Conservation (phyloP, 2,797 vertebrate genomes). For the Rallus crepitans region DNA sequence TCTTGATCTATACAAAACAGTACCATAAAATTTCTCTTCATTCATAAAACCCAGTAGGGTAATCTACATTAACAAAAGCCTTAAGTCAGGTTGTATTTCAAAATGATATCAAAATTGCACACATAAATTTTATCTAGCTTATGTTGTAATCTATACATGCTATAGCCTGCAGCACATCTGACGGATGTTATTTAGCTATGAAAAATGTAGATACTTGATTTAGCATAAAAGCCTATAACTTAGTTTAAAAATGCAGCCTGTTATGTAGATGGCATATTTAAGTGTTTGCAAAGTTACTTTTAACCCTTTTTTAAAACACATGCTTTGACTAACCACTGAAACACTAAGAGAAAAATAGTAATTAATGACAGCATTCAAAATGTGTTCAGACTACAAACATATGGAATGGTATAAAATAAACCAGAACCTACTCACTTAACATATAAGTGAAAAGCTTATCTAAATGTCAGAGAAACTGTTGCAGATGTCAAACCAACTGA, state of each 20-base stretch:
- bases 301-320: neutral
- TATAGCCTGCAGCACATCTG: neutral
- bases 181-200: neutral
- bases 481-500: conserved; percentile 9
- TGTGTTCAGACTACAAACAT: neutral
- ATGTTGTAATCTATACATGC: neutral
- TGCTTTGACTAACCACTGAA: neutral
- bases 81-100: neutral
- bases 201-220: neutral
- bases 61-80: neutral
- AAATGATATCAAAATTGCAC: neutral
- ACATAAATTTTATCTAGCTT: neutral
- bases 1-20: neutral
- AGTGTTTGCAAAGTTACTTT: neutral
- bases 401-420: conserved; percentile 5
- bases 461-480: conserved; percentile 10
- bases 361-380: neutral
- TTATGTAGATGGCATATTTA: rapidly evolving
- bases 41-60: neutral
- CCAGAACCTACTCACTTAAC: neutral
- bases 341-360: neutral
- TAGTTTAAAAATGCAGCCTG: neutral
- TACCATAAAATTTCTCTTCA: neutral
- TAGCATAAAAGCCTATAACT: neutral
- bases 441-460: neutral